Base-by-base conservation (phyloP, 2,797 vertebrate species). In the Mus spretus region DNA sequence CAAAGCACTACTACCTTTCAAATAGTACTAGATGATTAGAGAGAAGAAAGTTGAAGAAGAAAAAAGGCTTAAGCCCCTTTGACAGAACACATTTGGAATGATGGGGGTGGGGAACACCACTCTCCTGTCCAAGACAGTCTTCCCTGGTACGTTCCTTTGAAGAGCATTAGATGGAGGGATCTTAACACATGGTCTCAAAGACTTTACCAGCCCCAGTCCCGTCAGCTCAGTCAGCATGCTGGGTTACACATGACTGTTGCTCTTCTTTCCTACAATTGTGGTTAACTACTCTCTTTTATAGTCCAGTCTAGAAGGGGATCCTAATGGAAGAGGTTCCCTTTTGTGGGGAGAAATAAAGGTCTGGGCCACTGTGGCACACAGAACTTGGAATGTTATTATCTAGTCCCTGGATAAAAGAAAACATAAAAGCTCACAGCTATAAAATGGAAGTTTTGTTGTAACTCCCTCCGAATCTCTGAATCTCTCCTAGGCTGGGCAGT, bases 71-170 rank as follows among this genome's bases (percentile, higher is more conserved):
- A 70, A 17, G 1, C 2, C 67, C 7, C 55, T 81, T 94, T 75
- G 14, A 75, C 70, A 82, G 37, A 82, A 44, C 59, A 82, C 34
- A 79, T 77, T 57, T 61, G 63, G 77, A 89, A 84, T 24, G 34
- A 34, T 1, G 50, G 0, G 2, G 28, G 17, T 6, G 15, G 75
- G 0, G 0, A 34, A 70, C 28, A 83, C 87, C 0, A 74, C 7
- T 34, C 53, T 4, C 59, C 28, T 28, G 26, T 59, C 47, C 34
- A 74, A 81, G 37, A 14, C 50, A 81, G 92, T 75, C 3, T n/a
- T 63, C 79, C 53, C 3, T 28, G 28, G 22, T 0, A 44, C 22
- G n/a, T 89, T 24, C 13, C 47, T 65, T 28, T 12, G 34, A 90
- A 79, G 82, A 44, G 28, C n/a, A 67, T 53, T 12, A 53, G 55